A percentile compares a stretch with the other conserved stretches of the same genome.
phyloP scores from a whole-genome alignment of 2,888 invertebrate species.

The Elegia similella region DNA sequence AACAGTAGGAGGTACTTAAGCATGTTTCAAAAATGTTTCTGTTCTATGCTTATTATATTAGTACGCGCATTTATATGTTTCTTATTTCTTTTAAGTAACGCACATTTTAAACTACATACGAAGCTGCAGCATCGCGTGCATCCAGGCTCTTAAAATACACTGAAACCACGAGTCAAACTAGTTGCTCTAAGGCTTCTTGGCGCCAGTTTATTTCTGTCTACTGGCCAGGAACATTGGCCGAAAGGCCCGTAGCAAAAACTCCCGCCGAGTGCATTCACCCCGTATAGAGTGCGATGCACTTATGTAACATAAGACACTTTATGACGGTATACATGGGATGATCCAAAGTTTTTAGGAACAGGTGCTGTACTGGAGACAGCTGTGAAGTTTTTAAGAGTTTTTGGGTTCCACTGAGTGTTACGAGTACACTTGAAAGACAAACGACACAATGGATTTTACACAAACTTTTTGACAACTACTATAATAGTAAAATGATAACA shows the following conservation, averaged over 20 bases:
- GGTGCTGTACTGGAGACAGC: too few relatives aligned
- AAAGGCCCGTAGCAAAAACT: conserved; percentile 39
- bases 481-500: too few relatives aligned
- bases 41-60: too few relatives aligned
- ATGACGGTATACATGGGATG: conserved; percentile 39
- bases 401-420: too few relatives aligned
- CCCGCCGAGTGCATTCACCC: conserved; percentile 51
- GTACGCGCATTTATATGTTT: too few relatives aligned
- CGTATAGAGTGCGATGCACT: conserved; percentile 53
- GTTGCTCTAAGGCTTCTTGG: conserved; percentile 2
- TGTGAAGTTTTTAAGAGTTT: too few relatives aligned
- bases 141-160: not conserved
- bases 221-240: conserved; percentile 35
- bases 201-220: conserved; percentile 7
- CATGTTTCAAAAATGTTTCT: too few relatives aligned
- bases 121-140: not conserved
- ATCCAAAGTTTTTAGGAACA: not conserved
- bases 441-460: too few relatives aligned
- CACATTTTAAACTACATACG: not conserved
- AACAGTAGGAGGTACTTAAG: too few relatives aligned
- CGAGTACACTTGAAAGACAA: too few relatives aligned
- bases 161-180: not conserved
- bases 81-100: too few relatives aligned
- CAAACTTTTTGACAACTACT: too few relatives aligned
- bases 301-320: conserved; percentile 18